Conservation (phyloP, 2,113 vertebrate species). For the Oncorhynchus tshawytscha region DNA sequence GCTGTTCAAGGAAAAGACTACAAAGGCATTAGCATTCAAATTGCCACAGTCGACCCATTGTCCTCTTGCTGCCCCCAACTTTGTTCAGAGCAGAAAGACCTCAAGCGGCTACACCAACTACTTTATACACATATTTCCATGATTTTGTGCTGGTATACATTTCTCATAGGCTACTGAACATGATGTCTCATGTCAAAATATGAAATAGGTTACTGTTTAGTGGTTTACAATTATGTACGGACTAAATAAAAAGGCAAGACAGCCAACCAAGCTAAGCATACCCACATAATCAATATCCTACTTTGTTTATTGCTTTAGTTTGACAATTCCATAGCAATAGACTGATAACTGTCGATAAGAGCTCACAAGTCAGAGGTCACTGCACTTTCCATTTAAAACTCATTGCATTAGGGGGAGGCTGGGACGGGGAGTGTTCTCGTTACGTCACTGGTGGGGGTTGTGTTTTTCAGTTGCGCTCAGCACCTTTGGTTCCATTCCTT, state of each 20-base stretch:
- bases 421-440: not conserved
- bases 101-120: not conserved
- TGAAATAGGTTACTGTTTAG: too few relatives aligned
- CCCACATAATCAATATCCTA: too few relatives aligned
- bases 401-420: not conserved
- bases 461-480: not conserved
- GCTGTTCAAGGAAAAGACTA: constrained; percentile 10
- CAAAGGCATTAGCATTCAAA: not conserved
- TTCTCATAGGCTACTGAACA: too few relatives aligned
- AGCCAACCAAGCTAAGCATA: too few relatives aligned
- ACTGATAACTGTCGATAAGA: not conserved
- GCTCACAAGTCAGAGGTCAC: not conserved
- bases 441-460: constrained; percentile 5
- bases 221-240: too few relatives aligned
- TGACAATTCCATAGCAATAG: too few relatives aligned
- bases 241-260: too few relatives aligned
- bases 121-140: too few relatives aligned
- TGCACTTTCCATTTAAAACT: not conserved
- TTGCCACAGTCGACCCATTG: not conserved
- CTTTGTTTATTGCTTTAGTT: too few relatives aligned
- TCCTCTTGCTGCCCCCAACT: not conserved
- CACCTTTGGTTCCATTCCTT: not conserved
- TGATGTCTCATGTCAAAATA: too few relatives aligned
- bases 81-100: not conserved
- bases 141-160: too few relatives aligned